A percentile compares a stretch with the other conserved stretches of the same genome.
Conservation (phyloP, 2,113 vertebrate species). For the Alosa alosa region DNA sequence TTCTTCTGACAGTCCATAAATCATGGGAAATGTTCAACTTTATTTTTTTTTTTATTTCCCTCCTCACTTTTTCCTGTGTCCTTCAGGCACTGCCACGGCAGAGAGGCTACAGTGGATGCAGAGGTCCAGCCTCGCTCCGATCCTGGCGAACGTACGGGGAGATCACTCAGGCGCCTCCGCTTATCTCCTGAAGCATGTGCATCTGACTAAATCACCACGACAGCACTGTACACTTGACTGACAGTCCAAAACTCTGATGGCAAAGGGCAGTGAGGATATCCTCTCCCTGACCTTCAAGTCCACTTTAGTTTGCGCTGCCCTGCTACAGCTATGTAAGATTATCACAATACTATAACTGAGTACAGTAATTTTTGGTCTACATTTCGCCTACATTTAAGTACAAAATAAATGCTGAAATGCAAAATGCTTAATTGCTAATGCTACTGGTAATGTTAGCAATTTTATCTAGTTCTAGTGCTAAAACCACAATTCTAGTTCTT, state of each 20-base stretch:
- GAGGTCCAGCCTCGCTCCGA: neutral
- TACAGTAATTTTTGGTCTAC: no score
- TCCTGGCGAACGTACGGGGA: neutral
- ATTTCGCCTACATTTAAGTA: no score
- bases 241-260: neutral
- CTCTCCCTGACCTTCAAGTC: neutral
- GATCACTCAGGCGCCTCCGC: neutral
- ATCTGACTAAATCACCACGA: neutral
- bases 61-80: slow-evolving; percentile 26
- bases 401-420: no score
- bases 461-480: no score
- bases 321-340: no score
- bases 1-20: slow-evolving; percentile 42
- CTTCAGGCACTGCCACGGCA: neutral
- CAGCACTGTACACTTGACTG: neutral
- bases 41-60: slow-evolving; percentile 35
- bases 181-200: neutral
- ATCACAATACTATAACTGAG: no score
- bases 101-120: neutral
- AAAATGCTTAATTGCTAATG: no score
- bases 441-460: no score
- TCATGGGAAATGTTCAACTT: slow-evolving; percentile 42
- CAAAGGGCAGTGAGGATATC: neutral
- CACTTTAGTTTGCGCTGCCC: neutral
- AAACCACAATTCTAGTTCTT: no score